Base-by-base conservation (phyloP, 92 coral and sea anemone genomes). In the Zoanthus sansibaricus region DNA sequence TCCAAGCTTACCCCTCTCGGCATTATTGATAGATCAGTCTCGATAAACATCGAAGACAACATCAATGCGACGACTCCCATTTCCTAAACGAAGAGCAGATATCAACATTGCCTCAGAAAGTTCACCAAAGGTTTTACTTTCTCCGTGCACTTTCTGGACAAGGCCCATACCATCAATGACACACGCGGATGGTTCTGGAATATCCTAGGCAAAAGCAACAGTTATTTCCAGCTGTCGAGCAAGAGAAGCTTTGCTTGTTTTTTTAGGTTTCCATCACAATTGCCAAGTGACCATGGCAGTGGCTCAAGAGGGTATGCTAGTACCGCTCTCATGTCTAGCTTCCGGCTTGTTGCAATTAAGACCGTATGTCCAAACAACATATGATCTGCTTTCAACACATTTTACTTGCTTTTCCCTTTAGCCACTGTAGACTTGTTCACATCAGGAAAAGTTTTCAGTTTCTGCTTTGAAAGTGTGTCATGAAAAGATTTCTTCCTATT, bases 331-430 rank as follows among this genome's bases (percentile, higher is more conserved):
- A 89, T 89, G 20, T 86, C 89, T 9, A 82, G 80, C 87, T 89
- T 84, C 84, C 94, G 76, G 79, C 86, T 86, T 86, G 74, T 79
- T 58, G 92, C 92, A 75, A 89, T 92, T 33, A 92, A 48, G 89
- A 89, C 70, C 89, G 90, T 90, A 67, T 86, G 89, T 15, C 92
- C 93, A 88, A 93, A 93, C 82, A 93, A 82, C 71, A 71, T 79
- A 76, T 88, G 87, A 82, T 91, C 91, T 47, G 91, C 91, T 88
- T 85, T 91, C 20, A 88, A 84, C 56, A 91, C 79, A 42, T 83
- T 74, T 74, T 91, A 87, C 62, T 88, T 83, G 72, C 79, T 79
- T 61, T 90, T 82, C 44, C 83, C 59, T 88, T 91, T 88, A 47
- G 87, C 82, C 79, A 86, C 83, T 82, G 76, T 73, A 6, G 64